Evolutionary conservation across 2,888 invertebrate species (phyloP).

Genomic region (Drosophila gaucha): DNA sequence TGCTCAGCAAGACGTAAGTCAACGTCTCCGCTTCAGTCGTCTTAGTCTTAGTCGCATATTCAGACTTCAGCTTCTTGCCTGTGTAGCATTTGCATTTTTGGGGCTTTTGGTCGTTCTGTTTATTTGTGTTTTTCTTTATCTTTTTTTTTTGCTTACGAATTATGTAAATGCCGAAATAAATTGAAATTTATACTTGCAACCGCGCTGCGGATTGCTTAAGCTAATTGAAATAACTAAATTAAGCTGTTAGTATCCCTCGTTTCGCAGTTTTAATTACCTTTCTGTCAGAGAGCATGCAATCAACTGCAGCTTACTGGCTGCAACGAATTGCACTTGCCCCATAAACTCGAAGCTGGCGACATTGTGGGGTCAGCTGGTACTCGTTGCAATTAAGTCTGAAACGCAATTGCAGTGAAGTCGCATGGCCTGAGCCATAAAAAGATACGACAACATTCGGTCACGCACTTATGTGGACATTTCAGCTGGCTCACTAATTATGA

Average conservation of each 20-base stretch:
- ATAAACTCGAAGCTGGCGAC: slow-evolving; percentile 21
- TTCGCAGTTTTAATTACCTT: slow-evolving; percentile 31
- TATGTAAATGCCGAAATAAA: slow-evolving; percentile 71
- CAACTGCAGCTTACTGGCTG: slow-evolving; percentile 27
- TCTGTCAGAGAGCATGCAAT: slow-evolving; percentile 23
- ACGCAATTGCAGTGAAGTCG: slow-evolving; percentile 39
- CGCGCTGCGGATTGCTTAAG: slow-evolving; percentile 54
- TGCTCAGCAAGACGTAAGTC: slow-evolving; percentile 63
- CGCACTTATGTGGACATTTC: slow-evolving; percentile 36
- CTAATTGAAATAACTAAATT: slow-evolving; percentile 69
- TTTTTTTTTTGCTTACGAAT: slow-evolving; percentile 51
- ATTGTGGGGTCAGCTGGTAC: slow-evolving; percentile 30
- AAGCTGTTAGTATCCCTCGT: slow-evolving; percentile 10
- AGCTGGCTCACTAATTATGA: slow-evolving; percentile 43
- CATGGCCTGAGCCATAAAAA: slow-evolving; percentile 45
- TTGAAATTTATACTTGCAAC: slow-evolving; percentile 53
- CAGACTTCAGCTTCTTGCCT: slow-evolving; percentile 20
- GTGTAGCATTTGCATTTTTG: slow-evolving; percentile 64
- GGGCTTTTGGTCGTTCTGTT: slow-evolving; percentile 37
- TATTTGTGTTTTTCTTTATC: slow-evolving; percentile 6
- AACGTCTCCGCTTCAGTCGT: slow-evolving; percentile 20
- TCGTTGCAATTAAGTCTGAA: slow-evolving; percentile 51
- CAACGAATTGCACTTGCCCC: slow-evolving; percentile 28
- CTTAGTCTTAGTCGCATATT: slow-evolving; percentile 5
- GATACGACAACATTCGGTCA: slow-evolving; percentile 42